Base-by-base conservation (phyloP, 2,888 invertebrate genomes). In the Drosophila mimica region DNA sequence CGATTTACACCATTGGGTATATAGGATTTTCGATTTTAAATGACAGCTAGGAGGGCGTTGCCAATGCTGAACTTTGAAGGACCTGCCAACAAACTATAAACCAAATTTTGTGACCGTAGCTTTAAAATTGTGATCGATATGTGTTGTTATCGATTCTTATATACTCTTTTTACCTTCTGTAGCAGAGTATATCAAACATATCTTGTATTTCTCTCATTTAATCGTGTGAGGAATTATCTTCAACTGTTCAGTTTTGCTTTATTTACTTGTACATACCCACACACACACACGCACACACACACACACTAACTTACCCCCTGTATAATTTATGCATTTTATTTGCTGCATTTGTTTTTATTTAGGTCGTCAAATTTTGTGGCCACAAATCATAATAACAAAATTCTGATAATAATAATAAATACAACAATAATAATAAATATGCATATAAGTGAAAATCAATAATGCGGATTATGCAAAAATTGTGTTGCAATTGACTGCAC, bases 281-380 rank as follows among this genome's bases (percentile, higher is more conserved):
- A 36, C 36, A 7, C 3, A 8, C 8, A 17, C 38, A 38, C 38
- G 17, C 5, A n/a, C 9, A 36, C n/a, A 11, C 5, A 43, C 13
- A 20, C 46, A 46, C 20, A 46, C 15, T 2, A 43, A 13, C 20
- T 0, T 15, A 46, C 20, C 15, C 15, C 2, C 30, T 30, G 46
- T 65, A 72, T 79, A 89, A 89, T 81, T 79, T 89, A 87, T 89
- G 88, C 79, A 83, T 68, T 79, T 78, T 76, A 87, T 89, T 79
- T 87, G 70, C 89, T 81, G 82, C 79, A 83, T 83, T 81, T 46
- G 46, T 78, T 79, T 83, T 82, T 78, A 83, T 83, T 76, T 81
- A 66, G 84, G 74, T 84, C 88, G 71, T 87, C 87, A 84, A 84
- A 46, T 46, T 89, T 83, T 69, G 76, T 66, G 76, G 43, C 65